These are phyloP conservation scores for Phorcus lineatus DNA, from an alignment of 2,888 invertebrate species.

Conservation along the genomic window DNA sequence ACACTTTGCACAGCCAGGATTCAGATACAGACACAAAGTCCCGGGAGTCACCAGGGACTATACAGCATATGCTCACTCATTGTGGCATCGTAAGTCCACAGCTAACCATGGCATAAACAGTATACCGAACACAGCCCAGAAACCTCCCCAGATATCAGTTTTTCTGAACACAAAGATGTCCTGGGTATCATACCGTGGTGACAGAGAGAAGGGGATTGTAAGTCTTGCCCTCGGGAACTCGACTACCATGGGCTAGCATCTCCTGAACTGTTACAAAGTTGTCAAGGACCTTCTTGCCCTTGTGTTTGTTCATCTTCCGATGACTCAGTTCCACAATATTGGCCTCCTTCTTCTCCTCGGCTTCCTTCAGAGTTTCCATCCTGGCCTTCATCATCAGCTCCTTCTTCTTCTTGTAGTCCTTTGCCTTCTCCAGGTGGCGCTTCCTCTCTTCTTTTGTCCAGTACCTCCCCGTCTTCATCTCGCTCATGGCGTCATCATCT, in stretches of 20 bases:
- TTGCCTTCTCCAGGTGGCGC: slow-evolving; percentile 83
- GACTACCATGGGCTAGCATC: slow-evolving; percentile 79
- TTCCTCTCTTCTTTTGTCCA: slow-evolving; percentile 87
- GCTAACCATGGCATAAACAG: not conserved
- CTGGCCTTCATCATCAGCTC: slow-evolving; percentile 67
- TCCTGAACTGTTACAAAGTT: slow-evolving; percentile 81
- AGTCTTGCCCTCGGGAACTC: slow-evolving; percentile 67
- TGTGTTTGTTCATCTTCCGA: slow-evolving; percentile 80
- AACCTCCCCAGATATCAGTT: not conserved
- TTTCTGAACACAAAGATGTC: not conserved
- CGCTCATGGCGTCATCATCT: slow-evolving; percentile 87
- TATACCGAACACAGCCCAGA: not conserved
- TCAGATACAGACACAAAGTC: not conserved
- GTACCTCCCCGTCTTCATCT: slow-evolving; percentile 85
- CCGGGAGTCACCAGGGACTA: not conserved
- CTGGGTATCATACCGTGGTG: slow-evolving; percentile 75
- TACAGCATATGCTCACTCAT: not conserved
- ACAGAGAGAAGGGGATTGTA: slow-evolving; percentile 76
- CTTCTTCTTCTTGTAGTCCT: slow-evolving; percentile 79
- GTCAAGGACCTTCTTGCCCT: slow-evolving; percentile 77
- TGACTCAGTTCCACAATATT: slow-evolving; percentile 77
- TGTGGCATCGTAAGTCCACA: not conserved
- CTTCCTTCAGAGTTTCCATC: slow-evolving; percentile 75
- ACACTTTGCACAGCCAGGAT: not conserved
- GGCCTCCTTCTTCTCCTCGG: slow-evolving; percentile 72